These are phyloP conservation scores for Catalaphyllia jardinei DNA, from an alignment of 64 coral and sea anemone species.

Conservation along the genomic window DNA sequence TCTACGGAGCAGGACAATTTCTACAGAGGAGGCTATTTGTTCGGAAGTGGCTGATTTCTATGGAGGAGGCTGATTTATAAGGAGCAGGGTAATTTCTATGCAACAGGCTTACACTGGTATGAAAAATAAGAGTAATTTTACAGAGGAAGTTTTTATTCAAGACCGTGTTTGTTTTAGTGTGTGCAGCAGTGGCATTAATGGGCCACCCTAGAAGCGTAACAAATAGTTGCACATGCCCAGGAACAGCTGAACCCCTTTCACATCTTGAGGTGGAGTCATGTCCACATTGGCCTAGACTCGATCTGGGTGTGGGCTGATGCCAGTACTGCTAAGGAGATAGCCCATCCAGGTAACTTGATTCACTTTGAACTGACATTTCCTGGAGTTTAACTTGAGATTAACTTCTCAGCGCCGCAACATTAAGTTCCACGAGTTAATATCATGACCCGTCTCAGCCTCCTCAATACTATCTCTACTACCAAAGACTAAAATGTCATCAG, in stretches of 20 bases:
- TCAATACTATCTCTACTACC: constrained; percentile 45
- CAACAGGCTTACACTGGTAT: too few relatives aligned
- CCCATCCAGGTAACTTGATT: constrained; percentile 48
- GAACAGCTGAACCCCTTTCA: constrained; percentile 59
- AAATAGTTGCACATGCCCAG: constrained; percentile 63
- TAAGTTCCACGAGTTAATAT: constrained; percentile 54
- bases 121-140: too few relatives aligned
- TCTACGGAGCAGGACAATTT: too few relatives aligned
- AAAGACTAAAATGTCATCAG: constrained; percentile 77
- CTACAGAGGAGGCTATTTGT: too few relatives aligned
- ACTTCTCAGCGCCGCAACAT: constrained; percentile 47
- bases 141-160: too few relatives aligned
- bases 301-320: constrained; percentile 48
- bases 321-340: constrained; percentile 26
- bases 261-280: constrained; percentile 62
- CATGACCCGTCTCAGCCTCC: constrained; percentile 55
- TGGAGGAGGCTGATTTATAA: too few relatives aligned
- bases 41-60: too few relatives aligned
- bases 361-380: constrained; percentile 56
- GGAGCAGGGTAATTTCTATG: too few relatives aligned
- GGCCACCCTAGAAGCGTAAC: too few relatives aligned
- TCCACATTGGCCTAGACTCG: constrained; percentile 37
- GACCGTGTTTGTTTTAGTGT: too few relatives aligned
- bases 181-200: too few relatives aligned
- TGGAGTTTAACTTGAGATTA: constrained; percentile 54